Evolutionary conservation across 2,797 vertebrate genomes (phyloP), one percentile per base, ranked within the genome.

Genomic region (Onychomys leucogaster): DNA sequence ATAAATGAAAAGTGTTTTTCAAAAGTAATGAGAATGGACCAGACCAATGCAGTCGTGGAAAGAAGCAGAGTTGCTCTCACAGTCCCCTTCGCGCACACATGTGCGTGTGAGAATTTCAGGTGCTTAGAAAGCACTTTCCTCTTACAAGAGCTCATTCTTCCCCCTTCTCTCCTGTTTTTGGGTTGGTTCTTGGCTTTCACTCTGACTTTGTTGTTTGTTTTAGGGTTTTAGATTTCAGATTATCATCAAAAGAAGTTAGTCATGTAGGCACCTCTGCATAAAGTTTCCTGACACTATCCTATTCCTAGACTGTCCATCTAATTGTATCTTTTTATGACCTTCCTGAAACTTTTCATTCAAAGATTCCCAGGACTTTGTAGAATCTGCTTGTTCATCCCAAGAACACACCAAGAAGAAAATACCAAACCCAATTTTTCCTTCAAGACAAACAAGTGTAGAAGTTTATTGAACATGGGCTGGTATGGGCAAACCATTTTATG

Each of bases 401-500:
- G 23, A 37, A 43, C n/a, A 92, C 78, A 91, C 16, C 41, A 76
- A 84, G 75, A 90, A 57, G 25, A 94, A 86, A 73, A 32, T 12
- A 55, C 4, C 46, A 27, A 57, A 84, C 83, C 85, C 67, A 61
- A 37, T 83, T 86, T 92, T 95, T 76, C 9, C 27, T 92, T 63
- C 61, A 86, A 73, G 34, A 95, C 88, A 93, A 94, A 95, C 16
- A 37, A 78, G 77, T 6, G 27, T 37, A 4, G 87, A 91, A 89
- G 14, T 23, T n/a, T 27, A 34, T 71, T 90, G 52, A 77, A 76
- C 61, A 46, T 57, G 43, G 67, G 25, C 17, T 16, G 41, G 27
- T 17, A 61, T 85, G 27, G 43, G 8, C 81, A 94, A 96, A 82
- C 6, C 6, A 84, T 29, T 57, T 97, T 0, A 61, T 97, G 98